phyloP scores from a whole-genome alignment of 2,888 invertebrate genomes.

The Acronicta aceris region DNA sequence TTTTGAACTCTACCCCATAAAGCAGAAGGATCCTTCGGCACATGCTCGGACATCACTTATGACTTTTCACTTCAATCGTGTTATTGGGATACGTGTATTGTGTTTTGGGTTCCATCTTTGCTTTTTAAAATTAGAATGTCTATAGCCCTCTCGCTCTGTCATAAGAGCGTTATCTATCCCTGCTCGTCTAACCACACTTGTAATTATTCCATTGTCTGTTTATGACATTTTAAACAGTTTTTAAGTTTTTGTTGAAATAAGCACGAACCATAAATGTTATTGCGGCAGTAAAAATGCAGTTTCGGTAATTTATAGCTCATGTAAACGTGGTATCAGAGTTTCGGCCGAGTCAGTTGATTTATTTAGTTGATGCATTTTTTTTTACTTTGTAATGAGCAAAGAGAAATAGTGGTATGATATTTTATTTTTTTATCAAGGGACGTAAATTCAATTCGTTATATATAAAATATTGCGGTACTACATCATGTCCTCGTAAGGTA shows the following conservation, averaged over 20 bases:
- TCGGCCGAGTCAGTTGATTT: constrained; percentile 76
- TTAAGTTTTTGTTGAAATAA: constrained; percentile 85
- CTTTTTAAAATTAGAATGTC: constrained; percentile 87
- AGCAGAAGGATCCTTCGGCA: constrained; percentile 75
- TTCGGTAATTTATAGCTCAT: constrained; percentile 84
- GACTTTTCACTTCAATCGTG: constrained; percentile 72
- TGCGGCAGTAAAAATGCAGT: constrained; percentile 85
- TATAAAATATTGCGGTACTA: constrained; percentile 43
- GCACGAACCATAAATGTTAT: constrained; percentile 84
- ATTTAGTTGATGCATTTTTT: constrained; percentile 68
- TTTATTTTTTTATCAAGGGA: constrained; percentile 31
- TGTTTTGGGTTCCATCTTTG: constrained; percentile 89
- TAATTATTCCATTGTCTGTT: constrained; percentile 85
- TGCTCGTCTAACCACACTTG: constrained; percentile 77
- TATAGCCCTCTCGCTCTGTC: constrained; percentile 75
- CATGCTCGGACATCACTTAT: constrained; percentile 73
- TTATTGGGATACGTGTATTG: constrained; percentile 84
- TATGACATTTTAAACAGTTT: constrained; percentile 86
- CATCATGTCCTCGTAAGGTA: constrained; percentile 22
- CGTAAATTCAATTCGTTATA: constrained; percentile 38
- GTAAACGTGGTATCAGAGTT: constrained; percentile 78
- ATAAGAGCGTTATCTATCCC: constrained; percentile 54
- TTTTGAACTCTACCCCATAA: constrained; percentile 78
- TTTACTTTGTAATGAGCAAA: constrained; percentile 62
- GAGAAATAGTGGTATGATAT: constrained; percentile 31